Evolutionary conservation across 2,888 invertebrate species (phyloP).

Genomic region (Cyrtodaria siliqua): DNA sequence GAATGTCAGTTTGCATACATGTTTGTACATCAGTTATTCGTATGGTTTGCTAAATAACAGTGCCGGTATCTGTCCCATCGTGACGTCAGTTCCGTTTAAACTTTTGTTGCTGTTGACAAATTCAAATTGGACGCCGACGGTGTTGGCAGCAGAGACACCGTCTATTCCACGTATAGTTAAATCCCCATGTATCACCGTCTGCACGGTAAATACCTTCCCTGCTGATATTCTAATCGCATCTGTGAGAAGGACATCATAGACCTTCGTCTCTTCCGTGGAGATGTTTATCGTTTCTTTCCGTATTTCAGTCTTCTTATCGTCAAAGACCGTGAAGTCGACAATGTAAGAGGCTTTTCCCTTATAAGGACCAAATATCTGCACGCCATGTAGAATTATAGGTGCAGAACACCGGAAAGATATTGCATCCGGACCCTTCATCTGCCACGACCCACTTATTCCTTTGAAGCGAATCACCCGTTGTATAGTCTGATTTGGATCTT

Average conservation of each 20-base stretch:
- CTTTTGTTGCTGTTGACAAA: constrained; percentile 57
- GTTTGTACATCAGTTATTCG: neutral
- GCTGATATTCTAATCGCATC: constrained; percentile 29
- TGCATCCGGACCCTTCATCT: constrained; percentile 50
- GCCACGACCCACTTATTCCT: constrained; percentile 39
- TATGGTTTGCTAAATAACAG: constrained; percentile 39
- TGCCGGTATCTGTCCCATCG: constrained; percentile 56
- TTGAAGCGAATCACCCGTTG: constrained; percentile 39
- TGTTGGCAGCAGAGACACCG: constrained; percentile 17
- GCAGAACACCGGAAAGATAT: constrained; percentile 50
- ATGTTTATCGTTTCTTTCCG: constrained; percentile 13
- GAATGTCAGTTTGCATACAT: too few relatives aligned
- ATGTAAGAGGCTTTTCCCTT: constrained; percentile 13
- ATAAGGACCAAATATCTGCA: constrained; percentile 52
- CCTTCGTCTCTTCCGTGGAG: constrained; percentile 16
- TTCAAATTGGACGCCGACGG: constrained; percentile 44
- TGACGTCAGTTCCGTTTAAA: constrained; percentile 55
- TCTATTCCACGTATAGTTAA: constrained; percentile 41
- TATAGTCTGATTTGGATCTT: neutral
- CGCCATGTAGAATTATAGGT: constrained; percentile 36
- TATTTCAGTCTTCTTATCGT: constrained; percentile 27
- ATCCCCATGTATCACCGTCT: constrained; percentile 26
- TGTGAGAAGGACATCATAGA: constrained; percentile 42
- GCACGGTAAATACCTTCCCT: constrained; percentile 30
- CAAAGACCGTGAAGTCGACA: constrained; percentile 29